Evolutionary conservation across 2,113 vertebrate species (phyloP).

Genomic region (Aphyosemion australe): DNA sequence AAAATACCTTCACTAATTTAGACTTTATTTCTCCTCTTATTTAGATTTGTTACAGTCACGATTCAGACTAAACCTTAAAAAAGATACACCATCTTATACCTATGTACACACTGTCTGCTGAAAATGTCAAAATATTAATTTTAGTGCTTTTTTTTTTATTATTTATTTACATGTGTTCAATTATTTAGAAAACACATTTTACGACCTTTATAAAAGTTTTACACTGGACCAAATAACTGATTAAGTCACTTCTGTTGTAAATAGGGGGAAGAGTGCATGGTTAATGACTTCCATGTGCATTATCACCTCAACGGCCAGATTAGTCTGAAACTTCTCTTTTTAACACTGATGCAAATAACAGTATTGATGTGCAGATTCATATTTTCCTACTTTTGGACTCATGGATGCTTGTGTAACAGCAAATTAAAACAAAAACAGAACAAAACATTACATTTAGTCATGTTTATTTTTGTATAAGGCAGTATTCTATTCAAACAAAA

Average conservation of each 20-base stretch:
- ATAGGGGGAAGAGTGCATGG: no score
- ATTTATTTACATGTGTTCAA: no score
- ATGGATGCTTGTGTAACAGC: not conserved
- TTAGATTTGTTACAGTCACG: not conserved
- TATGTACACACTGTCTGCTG: not conserved
- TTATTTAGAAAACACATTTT: no score
- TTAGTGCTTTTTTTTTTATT: no score
- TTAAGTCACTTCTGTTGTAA: not conserved
- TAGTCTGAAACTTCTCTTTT: not conserved
- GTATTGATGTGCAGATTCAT: no score
- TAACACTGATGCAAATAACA: no score
- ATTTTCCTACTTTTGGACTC: not conserved
- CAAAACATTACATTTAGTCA: not conserved
- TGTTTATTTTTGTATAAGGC: slow-evolving; percentile 72
- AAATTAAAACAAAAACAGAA: slow-evolving; percentile 4
- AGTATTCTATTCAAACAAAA: slow-evolving; percentile 63
- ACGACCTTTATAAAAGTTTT: no score
- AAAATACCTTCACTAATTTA: not conserved
- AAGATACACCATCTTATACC: no score
- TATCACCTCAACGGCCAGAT: not conserved
- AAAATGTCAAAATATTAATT: not conserved
- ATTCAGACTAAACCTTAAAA: not conserved
- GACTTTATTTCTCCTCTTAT: not conserved
- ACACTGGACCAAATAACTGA: not conserved
- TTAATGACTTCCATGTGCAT: not conserved